Evolutionary conservation across 2,797 vertebrate genomes (phyloP).

Genomic region (Poliocrania exsul): DNA sequence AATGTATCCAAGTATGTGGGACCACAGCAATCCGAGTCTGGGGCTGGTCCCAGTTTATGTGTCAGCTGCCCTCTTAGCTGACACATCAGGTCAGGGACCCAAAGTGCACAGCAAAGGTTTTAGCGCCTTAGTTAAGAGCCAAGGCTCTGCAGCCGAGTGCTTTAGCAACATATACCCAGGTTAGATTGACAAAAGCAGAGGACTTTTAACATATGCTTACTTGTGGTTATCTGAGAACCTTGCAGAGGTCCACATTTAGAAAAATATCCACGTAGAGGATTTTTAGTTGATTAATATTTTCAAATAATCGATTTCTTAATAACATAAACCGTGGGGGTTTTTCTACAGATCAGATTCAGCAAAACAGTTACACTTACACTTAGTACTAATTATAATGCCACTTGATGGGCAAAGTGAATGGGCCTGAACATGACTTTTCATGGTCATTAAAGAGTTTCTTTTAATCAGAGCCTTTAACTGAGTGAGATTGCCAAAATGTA

Average conservation of each 20-base stretch:
- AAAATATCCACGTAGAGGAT: not conserved
- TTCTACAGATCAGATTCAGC: not conserved
- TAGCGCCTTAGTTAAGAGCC: not conserved
- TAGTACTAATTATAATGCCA: not conserved
- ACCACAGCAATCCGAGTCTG: not conserved
- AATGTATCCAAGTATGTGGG: not conserved
- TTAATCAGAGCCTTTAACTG: not conserved
- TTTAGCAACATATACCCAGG: not conserved
- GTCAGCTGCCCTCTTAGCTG: not conserved
- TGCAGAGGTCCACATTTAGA: not conserved
- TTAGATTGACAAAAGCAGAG: not conserved
- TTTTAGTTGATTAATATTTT: not conserved
- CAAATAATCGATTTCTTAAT: not conserved
- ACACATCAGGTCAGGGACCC: not conserved
- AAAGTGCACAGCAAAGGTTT: not conserved
- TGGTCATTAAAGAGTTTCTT: not conserved
- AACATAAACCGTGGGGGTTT: not conserved
- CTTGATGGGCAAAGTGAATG: not conserved
- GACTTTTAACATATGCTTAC: not conserved
- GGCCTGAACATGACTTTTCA: not conserved
- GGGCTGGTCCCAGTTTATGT: not conserved
- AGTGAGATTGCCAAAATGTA: not conserved
- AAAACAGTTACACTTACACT: not conserved
- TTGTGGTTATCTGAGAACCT: not conserved
- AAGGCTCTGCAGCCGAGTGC: not conserved